Base-by-base conservation (phyloP, 2,888 invertebrate genomes). In the Athalia rosae region DNA sequence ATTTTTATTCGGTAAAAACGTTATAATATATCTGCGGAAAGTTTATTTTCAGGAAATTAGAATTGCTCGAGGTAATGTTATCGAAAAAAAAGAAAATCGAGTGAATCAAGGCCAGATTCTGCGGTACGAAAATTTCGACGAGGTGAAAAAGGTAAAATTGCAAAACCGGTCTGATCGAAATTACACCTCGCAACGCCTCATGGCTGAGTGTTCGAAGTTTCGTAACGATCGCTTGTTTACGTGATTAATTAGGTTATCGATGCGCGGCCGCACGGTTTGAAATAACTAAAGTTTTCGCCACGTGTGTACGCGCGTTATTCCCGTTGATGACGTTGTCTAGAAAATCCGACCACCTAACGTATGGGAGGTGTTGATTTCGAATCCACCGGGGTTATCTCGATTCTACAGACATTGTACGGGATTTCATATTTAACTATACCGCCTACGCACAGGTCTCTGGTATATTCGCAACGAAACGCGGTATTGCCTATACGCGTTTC, bases 171-270 rank as follows among this genome's bases (percentile, higher is more conserved):
- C 2, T 28, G 28, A 28, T 28, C 28, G 28, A 28, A 28, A 28
- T 28, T 28, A 28, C 28, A 28, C 28, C 28, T 28, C 28, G n/a
- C n/a, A n/a, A n/a, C n/a, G n/a, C n/a, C n/a, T n/a, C n/a, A 67
- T 41, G 11, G 11, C 11, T n/a, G 11, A 9, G 59, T 41, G 28
- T 53, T 67, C 50, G 7, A 48, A 67, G 53, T 67, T 28, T 50
- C 50, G 11, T 6, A 53, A 67, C 50, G 53, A 67, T 53, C 50
- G 28, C 28, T 28, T 67, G 67, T 50, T 67, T 67, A 45, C 50
- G n/a, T 53, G 67, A 28, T 28, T 28, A 28, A 28, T 28, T 28
- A 28, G 28, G 53, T 28, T 11, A 67, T 67, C 45, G 11, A 11
- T 6, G 6, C 28, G 11, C n/a, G 41, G 28, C 43, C 67, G n/a